Evolutionary conservation across 2,797 vertebrate species (phyloP), one percentile per base, ranked within the genome.

Genomic region (Podarcis siculus): DNA sequence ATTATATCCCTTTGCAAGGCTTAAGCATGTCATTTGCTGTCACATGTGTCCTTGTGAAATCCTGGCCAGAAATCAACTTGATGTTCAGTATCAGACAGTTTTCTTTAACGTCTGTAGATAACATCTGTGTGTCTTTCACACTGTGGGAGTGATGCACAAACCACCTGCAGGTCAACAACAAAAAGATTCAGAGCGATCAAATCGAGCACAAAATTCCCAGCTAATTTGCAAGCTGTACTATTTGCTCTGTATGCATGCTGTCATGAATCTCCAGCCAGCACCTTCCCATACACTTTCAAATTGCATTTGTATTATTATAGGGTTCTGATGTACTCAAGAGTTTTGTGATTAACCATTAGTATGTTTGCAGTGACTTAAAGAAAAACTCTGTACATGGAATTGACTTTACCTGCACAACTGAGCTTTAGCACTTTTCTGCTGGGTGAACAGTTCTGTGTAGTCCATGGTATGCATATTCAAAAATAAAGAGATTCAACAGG

Each of bases 31-130:
- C 94, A 95, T 92, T 96, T 95, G 92, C 87, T 96, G 96, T 97
- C 96, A 96, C 94, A 94, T 78, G 85, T 42, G 42, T 42, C 42
- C 42, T 42, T 42, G 42, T 96, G 95, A 97, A 95, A 96, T 95
- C 96, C 95, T 96, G 96, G 95, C 95, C 95, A 95, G 95, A 97
- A 97, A 97, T 97, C 96, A 97, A 93, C 96, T 95, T 96, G 93
- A 96, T 96, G 94, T 94, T 92, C 94, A 94, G 39, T 35, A 66
- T 96, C 94, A 95, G 94, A 94, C 89, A 91, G 93, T 89, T 94
- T 95, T 87, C 94, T 96, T 94, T 95, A 95, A 95, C 93, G 94
- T 95, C 94, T 95, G 88, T 76, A 89, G 92, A 95, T 96, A 93
- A 96, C 92, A 90, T 93, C 88, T 95, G 91, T 89, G 93, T 90